Percentiles rank a stretch among this genome's conserved stretches.
Conservation (phyloP, 2,797 vertebrate species). For the Prionace glauca region DNA sequence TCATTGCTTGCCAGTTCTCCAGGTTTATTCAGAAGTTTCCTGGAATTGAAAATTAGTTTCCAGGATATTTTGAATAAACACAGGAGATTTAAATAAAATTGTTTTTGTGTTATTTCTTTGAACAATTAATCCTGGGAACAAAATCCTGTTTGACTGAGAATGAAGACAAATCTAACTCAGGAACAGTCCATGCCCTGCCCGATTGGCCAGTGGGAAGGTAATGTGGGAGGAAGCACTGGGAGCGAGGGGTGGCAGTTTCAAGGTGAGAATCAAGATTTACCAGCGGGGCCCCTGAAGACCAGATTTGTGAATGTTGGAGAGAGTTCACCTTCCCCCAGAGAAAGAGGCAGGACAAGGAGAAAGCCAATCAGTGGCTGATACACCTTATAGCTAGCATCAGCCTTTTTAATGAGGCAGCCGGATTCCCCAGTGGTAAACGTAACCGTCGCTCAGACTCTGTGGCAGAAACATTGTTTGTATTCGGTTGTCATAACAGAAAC, state of each 20-base stretch:
- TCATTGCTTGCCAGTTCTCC: background rate
- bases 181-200: background rate
- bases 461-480: no score
- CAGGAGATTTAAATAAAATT: background rate
- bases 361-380: background rate
- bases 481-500: no score
- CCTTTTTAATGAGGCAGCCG: background rate
- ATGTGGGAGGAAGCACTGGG: background rate
- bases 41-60: background rate
- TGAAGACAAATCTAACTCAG: background rate
- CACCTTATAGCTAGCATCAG: background rate
- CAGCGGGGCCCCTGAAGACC: background rate
- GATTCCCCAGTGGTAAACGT: background rate
- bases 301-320: background rate
- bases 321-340: background rate
- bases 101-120: background rate
- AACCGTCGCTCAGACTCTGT: background rate
- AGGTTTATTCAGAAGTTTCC: background rate
- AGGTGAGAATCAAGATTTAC: background rate
- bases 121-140: background rate
- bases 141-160: background rate
- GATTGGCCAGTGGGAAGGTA: background rate
- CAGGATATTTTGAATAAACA: background rate
- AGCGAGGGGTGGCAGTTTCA: background rate
- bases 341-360: background rate